A percentile compares a stretch with the other conserved stretches of the same genome.
Evolutionary conservation across 2,797 vertebrate genomes (phyloP).

Genomic region (Scyliorhinus canicula): DNA sequence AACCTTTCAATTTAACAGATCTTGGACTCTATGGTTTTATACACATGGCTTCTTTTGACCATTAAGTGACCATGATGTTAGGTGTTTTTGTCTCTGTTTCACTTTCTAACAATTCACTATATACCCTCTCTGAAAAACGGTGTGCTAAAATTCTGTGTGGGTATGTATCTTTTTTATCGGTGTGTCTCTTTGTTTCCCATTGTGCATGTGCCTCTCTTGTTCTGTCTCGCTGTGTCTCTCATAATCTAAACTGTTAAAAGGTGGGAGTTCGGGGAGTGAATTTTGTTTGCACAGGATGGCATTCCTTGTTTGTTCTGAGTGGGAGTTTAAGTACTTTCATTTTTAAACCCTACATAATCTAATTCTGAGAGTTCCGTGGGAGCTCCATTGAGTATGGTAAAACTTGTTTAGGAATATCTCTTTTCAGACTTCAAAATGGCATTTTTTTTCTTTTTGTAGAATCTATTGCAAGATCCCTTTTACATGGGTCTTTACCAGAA

Average conservation of each 20-base stretch:
- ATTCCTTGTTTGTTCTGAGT: background rate
- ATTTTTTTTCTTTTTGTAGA: conserved; percentile 53
- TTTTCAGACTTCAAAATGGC: background rate
- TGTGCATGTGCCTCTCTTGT: background rate
- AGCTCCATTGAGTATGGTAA: background rate
- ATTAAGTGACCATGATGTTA: background rate
- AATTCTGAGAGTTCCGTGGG: background rate
- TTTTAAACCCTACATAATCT: background rate
- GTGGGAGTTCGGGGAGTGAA: background rate
- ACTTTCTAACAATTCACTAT: background rate
- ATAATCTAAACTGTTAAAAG: background rate
- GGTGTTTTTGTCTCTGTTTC: background rate
- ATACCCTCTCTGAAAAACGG: background rate
- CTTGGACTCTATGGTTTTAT: background rate
- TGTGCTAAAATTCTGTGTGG: background rate
- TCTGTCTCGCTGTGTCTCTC: background rate
- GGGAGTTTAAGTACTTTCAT: background rate
- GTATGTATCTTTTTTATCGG: background rate
- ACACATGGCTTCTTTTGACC: background rate
- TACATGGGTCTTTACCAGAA: conserved; percentile 97
- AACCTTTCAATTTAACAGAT: too few relatives aligned
- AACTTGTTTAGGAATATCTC: background rate
- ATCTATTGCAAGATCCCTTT: conserved; percentile 78
- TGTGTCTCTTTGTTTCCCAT: background rate
- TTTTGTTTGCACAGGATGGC: background rate